These are phyloP conservation scores for Hypomesus transpacificus DNA, from an alignment of 2,113 vertebrate genomes.

Conservation along the genomic window DNA sequence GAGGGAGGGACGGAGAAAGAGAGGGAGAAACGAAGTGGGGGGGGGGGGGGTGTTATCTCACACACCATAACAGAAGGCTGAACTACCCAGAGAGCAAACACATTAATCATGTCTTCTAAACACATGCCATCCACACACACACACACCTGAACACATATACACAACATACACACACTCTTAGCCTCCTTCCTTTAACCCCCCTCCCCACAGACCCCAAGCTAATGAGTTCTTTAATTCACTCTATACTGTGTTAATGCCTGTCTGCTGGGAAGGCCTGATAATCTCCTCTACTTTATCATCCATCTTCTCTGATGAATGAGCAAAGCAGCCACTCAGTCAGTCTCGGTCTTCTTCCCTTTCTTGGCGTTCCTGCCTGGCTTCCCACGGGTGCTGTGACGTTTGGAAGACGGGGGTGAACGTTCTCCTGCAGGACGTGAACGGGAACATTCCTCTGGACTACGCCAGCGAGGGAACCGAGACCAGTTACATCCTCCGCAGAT, in stretches of 20 bases:
- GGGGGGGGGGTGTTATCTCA: constrained; percentile 25
- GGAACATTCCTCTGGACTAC: constrained; percentile 87
- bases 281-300: constrained; percentile 58
- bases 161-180: constrained; percentile 8
- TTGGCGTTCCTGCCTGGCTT: neutral
- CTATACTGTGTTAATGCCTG: constrained; percentile 49
- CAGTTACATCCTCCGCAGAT: constrained; percentile 80
- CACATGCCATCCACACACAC: constrained; percentile 11
- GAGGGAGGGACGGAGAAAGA: neutral
- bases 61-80: constrained; percentile 22
- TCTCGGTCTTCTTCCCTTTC: neutral
- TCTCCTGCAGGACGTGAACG: constrained; percentile 88
- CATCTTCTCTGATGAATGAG: constrained; percentile 52
- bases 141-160: constrained; percentile 11
- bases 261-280: constrained; percentile 57
- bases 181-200: neutral
- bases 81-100: constrained; percentile 39
- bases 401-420: constrained; percentile 86
- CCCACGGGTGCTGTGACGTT: neutral
- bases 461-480: constrained; percentile 86
- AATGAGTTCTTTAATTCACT: constrained; percentile 64
- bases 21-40: neutral
- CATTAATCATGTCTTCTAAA: constrained; percentile 61
- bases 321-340: constrained; percentile 26
- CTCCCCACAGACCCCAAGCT: constrained; percentile 30